Evolutionary conservation across 2,113 vertebrate species (phyloP), one percentile per base, ranked within the genome.

Genomic region (Heliornis fulica): DNA sequence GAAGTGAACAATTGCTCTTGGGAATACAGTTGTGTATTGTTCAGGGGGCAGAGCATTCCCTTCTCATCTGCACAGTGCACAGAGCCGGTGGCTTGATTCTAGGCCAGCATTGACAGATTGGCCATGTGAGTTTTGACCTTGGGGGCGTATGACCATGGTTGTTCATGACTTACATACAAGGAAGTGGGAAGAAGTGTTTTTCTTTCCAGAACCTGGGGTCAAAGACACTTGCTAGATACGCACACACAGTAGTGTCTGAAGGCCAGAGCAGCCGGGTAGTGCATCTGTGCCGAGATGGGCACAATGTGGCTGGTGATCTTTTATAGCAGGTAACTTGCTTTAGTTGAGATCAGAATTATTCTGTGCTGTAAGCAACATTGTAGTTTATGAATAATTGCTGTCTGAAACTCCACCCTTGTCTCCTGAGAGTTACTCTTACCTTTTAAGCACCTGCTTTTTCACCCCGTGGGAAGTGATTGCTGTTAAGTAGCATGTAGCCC

Each of bases 351-450:
- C 31, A 64, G 59, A 72, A 50, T 76, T 65, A 23, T 16, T 86
- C 29, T 90, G 71, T 38, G 59, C 59, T 7, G 16, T 90, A 54
- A 90, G 54, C 59, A 75, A 48, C 45, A 11, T 48, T 68, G 59
- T 51, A 53, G 29, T 45, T 66, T 2, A 26, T 69, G 57, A 85
- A 15, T 88, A 90, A 77, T 86, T 92, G 71, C 32, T 66, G 40
- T 64, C 61, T 93, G 69, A 82, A 96, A 60, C 59, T 88, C 87
- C 82, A 90, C 87, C 79, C 59, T 41, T 83, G 87, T 63, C 75
- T 95, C 36, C 63, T 60, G 50, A 50, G 89, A 90, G 84, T 89
- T 80, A 25, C 72, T 96, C 51, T 87, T 78, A 38, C 75, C 74
- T 90, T 78, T 91, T 82, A 65, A 86, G 85, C 83, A 77, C 75